Conservation (phyloP, 2,797 vertebrate genomes). For the Rhyacichthys aspro region DNA sequence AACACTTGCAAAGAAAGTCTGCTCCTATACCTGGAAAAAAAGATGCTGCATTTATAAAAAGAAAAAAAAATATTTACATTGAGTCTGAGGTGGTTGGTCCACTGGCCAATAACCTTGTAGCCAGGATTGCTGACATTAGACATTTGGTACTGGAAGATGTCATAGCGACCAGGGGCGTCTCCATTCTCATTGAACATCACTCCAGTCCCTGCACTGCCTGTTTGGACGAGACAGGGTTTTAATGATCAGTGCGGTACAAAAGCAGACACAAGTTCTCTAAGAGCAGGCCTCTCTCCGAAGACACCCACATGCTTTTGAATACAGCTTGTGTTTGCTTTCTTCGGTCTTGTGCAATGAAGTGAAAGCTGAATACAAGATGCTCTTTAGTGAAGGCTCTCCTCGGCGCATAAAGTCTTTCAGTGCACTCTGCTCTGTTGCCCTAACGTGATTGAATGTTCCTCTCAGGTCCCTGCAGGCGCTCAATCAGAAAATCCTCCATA, state of each 20-base stretch:
- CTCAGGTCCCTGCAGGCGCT: constrained; percentile 70
- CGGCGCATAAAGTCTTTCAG: constrained; percentile 56
- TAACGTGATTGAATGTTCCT: constrained; percentile 72
- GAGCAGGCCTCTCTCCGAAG: constrained; percentile 7
- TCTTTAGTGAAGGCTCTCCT: constrained; percentile 65
- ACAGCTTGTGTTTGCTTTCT: constrained; percentile 54
- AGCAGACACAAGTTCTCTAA: background rate
- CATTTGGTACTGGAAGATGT: constrained; percentile 94
- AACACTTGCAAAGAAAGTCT: too few species aligned
- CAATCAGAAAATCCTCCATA: constrained; percentile 67
- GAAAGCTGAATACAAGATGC: constrained; percentile 68
- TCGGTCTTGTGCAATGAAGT: constrained; percentile 58
- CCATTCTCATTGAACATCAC: constrained; percentile 93
- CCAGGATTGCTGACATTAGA: constrained; percentile 82
- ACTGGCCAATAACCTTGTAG: constrained; percentile 88
- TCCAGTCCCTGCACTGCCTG: constrained; percentile 90
- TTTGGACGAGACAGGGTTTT: constrained; percentile 40
- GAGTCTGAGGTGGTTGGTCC: constrained; percentile 88
- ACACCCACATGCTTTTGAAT: constrained; percentile 51
- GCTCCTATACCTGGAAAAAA: too few species aligned
- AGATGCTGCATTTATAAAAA: background rate
- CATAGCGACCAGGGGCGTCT: constrained; percentile 90
- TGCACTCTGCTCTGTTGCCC: constrained; percentile 70
- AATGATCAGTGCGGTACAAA: constrained; percentile 3
- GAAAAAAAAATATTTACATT: constrained; percentile 75